Evolutionary conservation across 2,113 vertebrate species (phyloP), one percentile per base, ranked within the genome.

Genomic region (Nothobranchius kuhntae): DNA sequence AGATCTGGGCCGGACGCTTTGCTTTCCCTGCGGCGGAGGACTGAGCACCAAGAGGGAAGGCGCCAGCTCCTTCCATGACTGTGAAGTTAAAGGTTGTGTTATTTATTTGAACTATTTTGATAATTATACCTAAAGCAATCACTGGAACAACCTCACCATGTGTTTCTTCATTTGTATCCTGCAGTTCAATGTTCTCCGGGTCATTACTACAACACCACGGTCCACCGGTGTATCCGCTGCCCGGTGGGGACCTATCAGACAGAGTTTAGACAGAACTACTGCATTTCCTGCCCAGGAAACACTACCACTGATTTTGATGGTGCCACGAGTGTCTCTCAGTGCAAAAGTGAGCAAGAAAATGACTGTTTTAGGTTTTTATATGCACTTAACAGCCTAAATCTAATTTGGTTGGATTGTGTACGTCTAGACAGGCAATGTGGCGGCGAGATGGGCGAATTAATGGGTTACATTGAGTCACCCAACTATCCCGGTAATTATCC

Each of bases 401-500:
- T 62, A 45, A 70, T 73, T 44, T 65, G 61, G 59, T 38, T 67
- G 55, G 57, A 44, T 61, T 65, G 64, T 53, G 65, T 72, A 9
- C 3, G 67, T 86, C 80, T 90, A 99, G 97, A 98, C 87, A 93
- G 95, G 59, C 95, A 96, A 73, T 99, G 97, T 24, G 97, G 97
- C 2, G 97, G 97, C 24, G 96, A 98, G 89, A 94, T 98, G 84
- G 96, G 97, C 0, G 97, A 98, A 74, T 97, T 95, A 88, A 98
- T 96, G 11, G 97, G 97, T 61, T 99, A 97, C 84, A 97, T 99
- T 15, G 97, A 99, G 93, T 99, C 97, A 42, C 97, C 97, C 62
- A 99, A 99, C 93, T 99, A 98, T 77, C 97, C 97, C 0, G 97
- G 97, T 54, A 97, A 98, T 84, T 99, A 99, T 81, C 97, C 97